A percentile compares a stretch with the other conserved stretches of the same genome.
Evolutionary conservation across 2,797 vertebrate genomes (phyloP).

Genomic region (Podarcis siculus): DNA sequence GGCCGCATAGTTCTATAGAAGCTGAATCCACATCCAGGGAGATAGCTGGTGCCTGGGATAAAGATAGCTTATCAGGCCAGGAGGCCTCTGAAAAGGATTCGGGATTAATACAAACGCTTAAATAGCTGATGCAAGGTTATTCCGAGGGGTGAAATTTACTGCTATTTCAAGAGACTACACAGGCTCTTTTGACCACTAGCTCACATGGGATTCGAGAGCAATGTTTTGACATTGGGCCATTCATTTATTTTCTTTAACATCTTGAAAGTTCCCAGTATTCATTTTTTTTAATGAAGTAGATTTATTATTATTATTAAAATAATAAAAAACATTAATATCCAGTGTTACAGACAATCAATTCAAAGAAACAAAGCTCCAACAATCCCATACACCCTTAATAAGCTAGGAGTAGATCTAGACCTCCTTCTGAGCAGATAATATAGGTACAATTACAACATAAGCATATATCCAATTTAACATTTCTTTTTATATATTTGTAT

Average conservation of each 20-base stretch:
- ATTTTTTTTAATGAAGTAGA: no score
- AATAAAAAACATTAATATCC: not conserved
- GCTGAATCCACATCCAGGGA: slow-evolving; percentile 60
- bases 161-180: slow-evolving; percentile 1
- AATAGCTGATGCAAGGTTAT: slow-evolving; percentile 31
- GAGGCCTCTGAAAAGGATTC: slow-evolving; percentile 36
- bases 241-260: no score
- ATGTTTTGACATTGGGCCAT: not conserved
- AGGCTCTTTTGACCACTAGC: not conserved
- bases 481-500: no score
- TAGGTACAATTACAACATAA: no score
- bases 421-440: no score
- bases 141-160: not conserved
- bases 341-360: not conserved
- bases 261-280: not conserved
- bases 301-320: no score
- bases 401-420: no score
- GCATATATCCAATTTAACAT: no score
- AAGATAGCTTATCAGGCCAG: slow-evolving; percentile 62
- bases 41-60: slow-evolving; percentile 63
- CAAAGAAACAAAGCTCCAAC: not conserved
- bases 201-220: no score
- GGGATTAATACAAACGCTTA: slow-evolving; percentile 60
- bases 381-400: no score
- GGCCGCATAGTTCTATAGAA: slow-evolving; percentile 2